Conservation (phyloP, 1,140 invertebrate genomes). For the Sitobion miscanthi region DNA sequence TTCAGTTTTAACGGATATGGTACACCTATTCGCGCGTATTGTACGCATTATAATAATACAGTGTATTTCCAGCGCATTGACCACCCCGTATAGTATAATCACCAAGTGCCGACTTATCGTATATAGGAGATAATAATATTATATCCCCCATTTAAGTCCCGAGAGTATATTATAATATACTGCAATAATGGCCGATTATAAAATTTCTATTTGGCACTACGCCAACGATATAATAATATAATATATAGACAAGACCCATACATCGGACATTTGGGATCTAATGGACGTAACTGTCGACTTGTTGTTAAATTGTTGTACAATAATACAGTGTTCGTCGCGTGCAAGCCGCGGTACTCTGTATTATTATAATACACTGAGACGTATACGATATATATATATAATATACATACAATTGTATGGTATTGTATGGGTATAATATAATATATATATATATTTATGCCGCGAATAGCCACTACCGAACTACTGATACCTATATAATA, state of each 20-base stretch:
- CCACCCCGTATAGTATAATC: not conserved
- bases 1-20: not conserved
- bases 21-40: not conserved
- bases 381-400: not conserved
- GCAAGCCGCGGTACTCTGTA: not conserved
- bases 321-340: not conserved
- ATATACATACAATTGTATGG: not conserved
- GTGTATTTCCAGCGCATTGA: not conserved
- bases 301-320: not conserved
- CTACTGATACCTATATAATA: not conserved
- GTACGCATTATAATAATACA: not conserved
- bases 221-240: not conserved
- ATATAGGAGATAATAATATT: not conserved
- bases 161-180: not conserved
- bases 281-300: not conserved
- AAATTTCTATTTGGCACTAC: conserved; percentile 9
- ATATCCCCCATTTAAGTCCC: not conserved
- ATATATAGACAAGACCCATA: not conserved
- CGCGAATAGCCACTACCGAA: not conserved
- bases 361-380: not conserved
- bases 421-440: not conserved
- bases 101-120: not conserved
- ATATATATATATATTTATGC: not conserved
- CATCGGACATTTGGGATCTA: not conserved
- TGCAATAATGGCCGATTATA: not conserved